A percentile compares a stretch with the other conserved stretches of the same genome.
phyloP scores from a whole-genome alignment of 1,140 invertebrate genomes.

The Cydia pomonella region DNA sequence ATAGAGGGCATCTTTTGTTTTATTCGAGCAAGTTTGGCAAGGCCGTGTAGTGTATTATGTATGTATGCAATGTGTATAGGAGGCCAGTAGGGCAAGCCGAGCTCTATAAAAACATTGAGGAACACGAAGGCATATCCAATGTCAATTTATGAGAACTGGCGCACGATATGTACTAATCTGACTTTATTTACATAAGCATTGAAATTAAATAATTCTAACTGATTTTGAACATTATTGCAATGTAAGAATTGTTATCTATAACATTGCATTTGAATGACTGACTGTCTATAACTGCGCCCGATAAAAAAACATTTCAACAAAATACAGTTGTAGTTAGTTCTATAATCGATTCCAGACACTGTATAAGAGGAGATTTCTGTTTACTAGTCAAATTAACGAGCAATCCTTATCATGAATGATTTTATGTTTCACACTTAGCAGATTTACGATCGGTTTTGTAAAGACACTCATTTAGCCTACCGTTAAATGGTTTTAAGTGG shows the following conservation, averaged over 20 bases:
- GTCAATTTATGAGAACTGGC: not conserved
- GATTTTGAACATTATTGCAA: not conserved
- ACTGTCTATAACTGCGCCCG: too few relatives aligned
- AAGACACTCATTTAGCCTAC: not conserved
- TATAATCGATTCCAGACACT: too few relatives aligned
- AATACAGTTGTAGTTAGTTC: too few relatives aligned
- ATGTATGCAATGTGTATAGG: slow-evolving; percentile 1
- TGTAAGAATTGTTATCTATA: too few relatives aligned
- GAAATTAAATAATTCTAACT: not conserved
- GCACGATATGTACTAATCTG: not conserved
- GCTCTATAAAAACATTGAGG: slow-evolving; percentile 2
- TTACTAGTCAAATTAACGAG: not conserved
- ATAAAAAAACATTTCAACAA: too few relatives aligned
- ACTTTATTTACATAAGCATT: not conserved
- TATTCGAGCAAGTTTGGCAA: slow-evolving; percentile 24
- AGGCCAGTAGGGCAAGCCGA: slow-evolving; percentile 4
- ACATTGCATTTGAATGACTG: too few relatives aligned
- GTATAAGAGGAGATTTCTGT: not conserved
- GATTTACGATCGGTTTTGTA: not conserved
- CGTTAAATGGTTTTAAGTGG: not conserved
- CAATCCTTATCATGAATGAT: not conserved
- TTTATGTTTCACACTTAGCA: not conserved
- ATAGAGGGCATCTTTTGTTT: slow-evolving; percentile 12
- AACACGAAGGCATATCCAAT: not conserved
- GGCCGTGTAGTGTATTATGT: slow-evolving; percentile 11